These are phyloP conservation scores for Drosophila imparisetae DNA, from an alignment of 2,888 invertebrate species.

Conservation along the genomic window DNA sequence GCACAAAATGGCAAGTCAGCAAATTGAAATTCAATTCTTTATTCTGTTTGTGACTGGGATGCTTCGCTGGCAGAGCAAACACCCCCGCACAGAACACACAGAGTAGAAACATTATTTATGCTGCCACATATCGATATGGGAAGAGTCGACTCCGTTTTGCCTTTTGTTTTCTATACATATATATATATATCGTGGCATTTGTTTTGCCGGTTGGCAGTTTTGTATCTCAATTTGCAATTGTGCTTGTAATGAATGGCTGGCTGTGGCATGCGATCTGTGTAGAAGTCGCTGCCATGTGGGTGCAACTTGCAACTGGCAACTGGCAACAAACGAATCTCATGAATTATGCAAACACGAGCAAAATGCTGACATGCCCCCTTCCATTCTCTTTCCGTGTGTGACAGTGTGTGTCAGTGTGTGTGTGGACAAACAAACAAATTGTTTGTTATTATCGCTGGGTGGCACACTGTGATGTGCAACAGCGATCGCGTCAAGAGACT, in stretches of 20 bases:
- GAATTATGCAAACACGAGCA: constrained; percentile 73
- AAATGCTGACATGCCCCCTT: constrained; percentile 38
- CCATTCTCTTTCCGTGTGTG: constrained; percentile 3
- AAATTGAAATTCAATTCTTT: constrained; percentile 65
- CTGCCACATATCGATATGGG: constrained; percentile 59
- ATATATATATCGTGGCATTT: constrained; percentile 18
- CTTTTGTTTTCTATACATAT: constrained; percentile 43
- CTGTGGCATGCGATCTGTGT: constrained; percentile 40
- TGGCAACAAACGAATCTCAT: constrained; percentile 51
- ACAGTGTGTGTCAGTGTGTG: constrained; percentile 10
- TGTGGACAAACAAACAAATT: constrained; percentile 75
- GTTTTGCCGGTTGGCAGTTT: constrained; percentile 47
- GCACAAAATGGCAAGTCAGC: constrained; percentile 52
- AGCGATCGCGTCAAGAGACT: constrained; percentile 62
- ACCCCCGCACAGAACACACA: constrained; percentile 36
- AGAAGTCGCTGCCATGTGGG: constrained; percentile 53
- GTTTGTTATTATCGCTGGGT: constrained; percentile 78
- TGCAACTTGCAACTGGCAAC: constrained; percentile 48
- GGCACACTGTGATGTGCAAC: constrained; percentile 44
- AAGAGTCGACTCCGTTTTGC: background rate
- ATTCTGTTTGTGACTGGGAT: constrained; percentile 24
- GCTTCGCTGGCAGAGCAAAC: constrained; percentile 35
- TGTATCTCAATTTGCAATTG: constrained; percentile 76
- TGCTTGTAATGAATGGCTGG: constrained; percentile 70
- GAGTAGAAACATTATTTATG: constrained; percentile 49